A percentile compares a stretch with the other conserved stretches of the same genome.
phyloP scores from a whole-genome alignment of 2,113 vertebrate species.

The Sceloporus tristichus region DNA sequence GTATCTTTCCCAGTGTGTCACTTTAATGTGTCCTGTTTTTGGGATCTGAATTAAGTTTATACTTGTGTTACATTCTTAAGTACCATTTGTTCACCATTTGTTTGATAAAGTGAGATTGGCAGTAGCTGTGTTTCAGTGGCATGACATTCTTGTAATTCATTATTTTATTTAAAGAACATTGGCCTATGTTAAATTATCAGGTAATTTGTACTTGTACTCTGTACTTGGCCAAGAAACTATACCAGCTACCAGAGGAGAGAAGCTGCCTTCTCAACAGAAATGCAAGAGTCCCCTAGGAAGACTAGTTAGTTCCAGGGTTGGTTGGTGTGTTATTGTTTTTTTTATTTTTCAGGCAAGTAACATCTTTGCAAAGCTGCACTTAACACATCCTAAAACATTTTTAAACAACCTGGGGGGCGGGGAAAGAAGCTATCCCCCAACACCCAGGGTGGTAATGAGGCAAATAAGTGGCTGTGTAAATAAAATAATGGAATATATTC shows the following conservation, averaged over 20 bases:
- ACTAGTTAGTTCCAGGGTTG: not conserved
- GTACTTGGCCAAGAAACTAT: too few relatives aligned
- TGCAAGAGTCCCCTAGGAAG: not conserved
- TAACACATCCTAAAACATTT: not conserved
- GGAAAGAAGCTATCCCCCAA: not conserved
- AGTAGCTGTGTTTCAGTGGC: not conserved
- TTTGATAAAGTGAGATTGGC: not conserved
- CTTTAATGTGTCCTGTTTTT: not conserved
- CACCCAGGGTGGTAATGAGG: too few relatives aligned
- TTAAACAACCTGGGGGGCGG: not conserved
- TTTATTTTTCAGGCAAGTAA: not conserved
- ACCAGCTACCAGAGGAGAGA: not conserved
- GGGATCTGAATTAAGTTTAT: not conserved
- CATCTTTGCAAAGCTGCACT: not conserved
- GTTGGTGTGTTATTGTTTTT: not conserved
- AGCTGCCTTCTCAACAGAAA: not conserved
- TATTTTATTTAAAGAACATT: not conserved
- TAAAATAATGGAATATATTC: not conserved
- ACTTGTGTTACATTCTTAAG: not conserved
- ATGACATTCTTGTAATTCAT: not conserved
- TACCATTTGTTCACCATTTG: not conserved
- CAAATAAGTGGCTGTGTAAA: not conserved
- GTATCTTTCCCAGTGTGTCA: slow-evolving; percentile 52
- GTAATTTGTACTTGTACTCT: not conserved
- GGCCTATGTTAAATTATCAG: not conserved